phyloP scores from a whole-genome alignment of 2,113 vertebrate genomes.

The Laticauda laticaudata region DNA sequence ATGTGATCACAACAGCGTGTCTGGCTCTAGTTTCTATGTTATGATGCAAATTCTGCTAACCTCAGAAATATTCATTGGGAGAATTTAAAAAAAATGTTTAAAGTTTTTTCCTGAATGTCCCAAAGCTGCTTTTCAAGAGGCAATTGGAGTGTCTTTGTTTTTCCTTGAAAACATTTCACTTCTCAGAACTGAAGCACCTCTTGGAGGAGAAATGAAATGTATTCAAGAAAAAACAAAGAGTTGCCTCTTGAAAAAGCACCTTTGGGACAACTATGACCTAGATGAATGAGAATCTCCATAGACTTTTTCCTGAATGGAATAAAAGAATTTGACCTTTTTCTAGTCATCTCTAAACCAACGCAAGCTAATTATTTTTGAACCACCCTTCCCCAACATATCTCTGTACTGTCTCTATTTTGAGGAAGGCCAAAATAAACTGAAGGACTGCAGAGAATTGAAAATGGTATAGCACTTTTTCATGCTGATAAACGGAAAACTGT shows the following conservation, averaged over 20 bases:
- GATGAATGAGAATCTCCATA: neutral
- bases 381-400: neutral
- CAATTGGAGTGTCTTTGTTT: neutral
- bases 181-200: neutral
- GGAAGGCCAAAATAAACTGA: neutral
- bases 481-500: conserved; percentile 50
- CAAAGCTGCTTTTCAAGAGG: neutral
- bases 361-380: conserved; percentile 1
- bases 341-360: conserved; percentile 50
- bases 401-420: neutral
- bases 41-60: neutral
- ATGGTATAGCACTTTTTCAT: conserved; percentile 43
- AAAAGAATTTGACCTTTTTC: conserved; percentile 15
- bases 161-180: neutral
- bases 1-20: neutral
- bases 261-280: neutral
- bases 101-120: neutral
- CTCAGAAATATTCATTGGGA: neutral
- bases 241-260: neutral
- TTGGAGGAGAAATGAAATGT: neutral
- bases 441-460: conserved; percentile 14
- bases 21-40: conserved; percentile 4
- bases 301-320: neutral
- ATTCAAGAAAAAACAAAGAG: neutral
- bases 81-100: conserved; percentile 2